Evolutionary conservation across 2,113 vertebrate genomes (phyloP).

Genomic region (Oncorhynchus gorbuscha): DNA sequence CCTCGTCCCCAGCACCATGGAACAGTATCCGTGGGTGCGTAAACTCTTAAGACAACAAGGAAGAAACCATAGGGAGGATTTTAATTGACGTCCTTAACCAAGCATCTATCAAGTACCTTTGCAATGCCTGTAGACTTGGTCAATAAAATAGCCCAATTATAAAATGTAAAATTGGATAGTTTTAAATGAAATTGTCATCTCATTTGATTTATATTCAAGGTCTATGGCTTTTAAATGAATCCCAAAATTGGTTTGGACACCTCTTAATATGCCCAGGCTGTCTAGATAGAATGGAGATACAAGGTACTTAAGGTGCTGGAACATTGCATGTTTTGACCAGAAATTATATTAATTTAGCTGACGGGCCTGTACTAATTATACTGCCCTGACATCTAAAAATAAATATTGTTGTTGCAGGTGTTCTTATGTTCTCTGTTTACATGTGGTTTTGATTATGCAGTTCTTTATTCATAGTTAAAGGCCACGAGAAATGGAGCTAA

Average conservation of each 20-base stretch:
- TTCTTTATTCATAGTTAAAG: constrained; percentile 24
- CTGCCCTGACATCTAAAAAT: background rate
- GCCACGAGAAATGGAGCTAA: constrained; percentile 30
- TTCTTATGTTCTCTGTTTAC: background rate
- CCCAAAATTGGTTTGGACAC: constrained; percentile 34
- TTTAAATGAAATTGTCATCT: constrained; percentile 1
- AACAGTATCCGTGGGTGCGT: background rate
- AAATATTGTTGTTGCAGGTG: background rate
- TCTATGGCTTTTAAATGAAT: constrained; percentile 2
- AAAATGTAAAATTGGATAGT: constrained; percentile 16
- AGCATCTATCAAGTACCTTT: background rate
- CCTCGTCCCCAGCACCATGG: background rate
- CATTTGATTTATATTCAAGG: constrained; percentile 22
- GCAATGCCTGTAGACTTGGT: background rate
- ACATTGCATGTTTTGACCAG: constrained; percentile 20
- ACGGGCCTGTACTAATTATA: background rate
- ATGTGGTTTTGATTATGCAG: background rate
- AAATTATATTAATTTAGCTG: background rate
- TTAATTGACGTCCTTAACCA: constrained; percentile 8
- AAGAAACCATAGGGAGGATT: background rate
- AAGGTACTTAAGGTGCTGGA: constrained; percentile 1
- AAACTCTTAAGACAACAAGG: background rate
- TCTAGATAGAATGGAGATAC: constrained; percentile 13
- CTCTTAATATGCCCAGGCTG: constrained; percentile 26
- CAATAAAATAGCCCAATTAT: constrained; percentile 42